Base-by-base conservation (phyloP, 2,113 vertebrate species). In the Spheniscus mendiculus region DNA sequence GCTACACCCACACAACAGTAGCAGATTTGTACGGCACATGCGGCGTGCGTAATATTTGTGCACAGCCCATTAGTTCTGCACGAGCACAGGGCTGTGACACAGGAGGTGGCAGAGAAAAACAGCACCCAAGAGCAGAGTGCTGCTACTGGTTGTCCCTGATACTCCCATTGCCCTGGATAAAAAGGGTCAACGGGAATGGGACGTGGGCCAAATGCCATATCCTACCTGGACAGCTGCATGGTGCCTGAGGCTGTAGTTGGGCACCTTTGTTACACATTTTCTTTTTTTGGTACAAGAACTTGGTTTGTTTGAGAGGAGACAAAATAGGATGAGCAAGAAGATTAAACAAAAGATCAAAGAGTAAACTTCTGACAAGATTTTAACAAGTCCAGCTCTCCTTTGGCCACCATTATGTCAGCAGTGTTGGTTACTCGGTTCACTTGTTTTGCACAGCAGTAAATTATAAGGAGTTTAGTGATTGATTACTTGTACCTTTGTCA, bases 371-470 rank as follows among this genome's bases (percentile, higher is more conserved):
- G 61, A 15, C 10, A 71, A 70, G 27, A 19, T 81, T 87, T 67
- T 58, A 63, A 34, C 2, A 40, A 77, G 45, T 12, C 6, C n/a
- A 45, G 7, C 15, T 91, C 47, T 90, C 27, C 25, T 25, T 61
- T 52, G 55, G 30, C 16, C 26, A 15, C 29, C 0, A 0, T 52
- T 56, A 19, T 12, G 30, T 49, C 25, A 65, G 25, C 8, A 25
- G 21, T 1, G 0, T n/a, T 44, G 38, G 17, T 71, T 74, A 38
- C 40, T 66, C 1, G 0, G 13, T 63, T 82, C 4, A 1, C 3
- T 71, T 67, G 4, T 62, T 84, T 87, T 80, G 23, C 26, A 50
- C 13, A 79, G 9, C 9, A 62, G 27, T 32, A 67, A 62, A 55
- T 77, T 40, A 5, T 25, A 26, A 53, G 14, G 23, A 61, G 15